Conservation (phyloP, 2,888 invertebrate species). For the Dichetophora obliterata region DNA sequence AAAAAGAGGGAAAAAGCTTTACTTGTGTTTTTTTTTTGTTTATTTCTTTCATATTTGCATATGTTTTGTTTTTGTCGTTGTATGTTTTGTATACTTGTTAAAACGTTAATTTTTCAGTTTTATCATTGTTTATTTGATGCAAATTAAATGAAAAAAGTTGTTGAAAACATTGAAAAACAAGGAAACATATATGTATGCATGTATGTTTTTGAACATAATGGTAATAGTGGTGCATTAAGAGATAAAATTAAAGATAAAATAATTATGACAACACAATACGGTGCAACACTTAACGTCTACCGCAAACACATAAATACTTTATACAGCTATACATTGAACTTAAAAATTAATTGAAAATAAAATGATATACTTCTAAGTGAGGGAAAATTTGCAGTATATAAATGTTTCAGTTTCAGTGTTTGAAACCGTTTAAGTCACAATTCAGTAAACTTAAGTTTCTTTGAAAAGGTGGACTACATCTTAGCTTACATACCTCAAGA, state of each 20-base stretch:
- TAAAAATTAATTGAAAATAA: background rate
- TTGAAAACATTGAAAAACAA: constrained; percentile 18
- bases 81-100: constrained; percentile 5
- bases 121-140: constrained; percentile 15
- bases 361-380: background rate
- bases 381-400: background rate
- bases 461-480: too few species aligned
- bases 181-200: background rate
- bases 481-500: too few species aligned
- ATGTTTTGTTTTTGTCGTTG: background rate
- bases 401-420: too few species aligned
- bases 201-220: background rate
- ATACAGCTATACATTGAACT: background rate
- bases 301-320: background rate
- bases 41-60: constrained; percentile 14
- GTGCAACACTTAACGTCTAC: background rate
- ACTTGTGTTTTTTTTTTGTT: constrained; percentile 37
- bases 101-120: constrained; percentile 10
- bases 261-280: background rate
- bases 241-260: background rate
- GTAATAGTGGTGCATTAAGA: background rate
- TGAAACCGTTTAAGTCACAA: too few species aligned
- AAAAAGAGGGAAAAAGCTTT: constrained; percentile 60
- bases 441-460: too few species aligned
- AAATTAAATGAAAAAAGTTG: constrained; percentile 38